Evolutionary conservation across 2,888 invertebrate species (phyloP).

Genomic region (Platycheirus rosarum): DNA sequence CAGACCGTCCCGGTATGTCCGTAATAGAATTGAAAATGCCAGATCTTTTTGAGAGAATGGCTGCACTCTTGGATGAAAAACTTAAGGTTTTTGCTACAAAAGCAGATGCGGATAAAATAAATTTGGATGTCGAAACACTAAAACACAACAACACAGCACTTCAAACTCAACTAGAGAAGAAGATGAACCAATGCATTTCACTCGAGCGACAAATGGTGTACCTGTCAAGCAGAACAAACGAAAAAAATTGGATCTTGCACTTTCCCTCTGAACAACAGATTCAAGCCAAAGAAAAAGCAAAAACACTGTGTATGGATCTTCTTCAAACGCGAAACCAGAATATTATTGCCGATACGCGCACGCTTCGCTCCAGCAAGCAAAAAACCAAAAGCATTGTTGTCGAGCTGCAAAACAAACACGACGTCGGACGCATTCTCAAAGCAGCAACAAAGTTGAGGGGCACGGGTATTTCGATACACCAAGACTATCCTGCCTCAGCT

Average conservation of each 20-base stretch:
- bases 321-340: conserved; percentile 1
- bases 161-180: neutral
- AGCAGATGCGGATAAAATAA: neutral
- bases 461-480: neutral
- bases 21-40: no score
- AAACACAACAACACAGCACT: no score
- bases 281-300: neutral
- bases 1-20: no score
- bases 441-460: neutral
- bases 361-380: neutral
- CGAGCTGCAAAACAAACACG: no score
- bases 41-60: no score
- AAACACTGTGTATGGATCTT: neutral
- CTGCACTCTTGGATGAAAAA: no score
- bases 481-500: neutral
- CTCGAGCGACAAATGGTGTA: neutral
- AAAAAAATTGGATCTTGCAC: conserved; percentile 1
- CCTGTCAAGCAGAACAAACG: conserved; percentile 1
- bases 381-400: neutral
- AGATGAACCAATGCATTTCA: conserved; percentile 7
- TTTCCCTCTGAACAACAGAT: neutral
- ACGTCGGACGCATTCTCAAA: no score
- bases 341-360: neutral
- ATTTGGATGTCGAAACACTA: no score
- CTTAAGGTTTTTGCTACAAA: neutral